These are phyloP conservation scores for Thripadectes ignobilis DNA, from an alignment of 2,797 vertebrate genomes.

Conservation along the genomic window DNA sequence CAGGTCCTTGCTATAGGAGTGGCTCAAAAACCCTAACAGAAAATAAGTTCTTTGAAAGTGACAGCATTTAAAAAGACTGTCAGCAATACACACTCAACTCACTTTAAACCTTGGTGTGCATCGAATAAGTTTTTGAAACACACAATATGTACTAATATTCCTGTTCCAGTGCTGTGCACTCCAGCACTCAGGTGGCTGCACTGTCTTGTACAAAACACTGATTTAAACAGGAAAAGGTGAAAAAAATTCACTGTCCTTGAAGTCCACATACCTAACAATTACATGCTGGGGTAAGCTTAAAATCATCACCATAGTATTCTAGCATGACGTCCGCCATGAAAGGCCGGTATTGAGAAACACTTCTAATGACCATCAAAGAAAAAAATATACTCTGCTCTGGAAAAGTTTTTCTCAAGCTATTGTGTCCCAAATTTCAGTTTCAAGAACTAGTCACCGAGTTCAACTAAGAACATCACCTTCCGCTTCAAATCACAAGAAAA, in stretches of 20 bases:
- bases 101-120: neutral
- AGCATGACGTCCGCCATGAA: neutral
- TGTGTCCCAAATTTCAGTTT: neutral
- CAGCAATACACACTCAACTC: neutral
- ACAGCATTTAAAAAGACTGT: neutral
- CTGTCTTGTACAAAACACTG: neutral
- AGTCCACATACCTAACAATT: neutral
- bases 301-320: neutral
- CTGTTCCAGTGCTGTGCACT: neutral
- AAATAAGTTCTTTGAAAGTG: neutral
- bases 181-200: neutral
- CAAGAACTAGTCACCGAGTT: neutral
- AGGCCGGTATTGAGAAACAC: neutral
- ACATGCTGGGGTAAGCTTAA: slow-evolving; percentile 11
- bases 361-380: neutral
- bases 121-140: neutral
- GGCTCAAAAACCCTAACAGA: neutral
- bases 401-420: neutral
- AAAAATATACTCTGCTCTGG: neutral
- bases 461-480: neutral
- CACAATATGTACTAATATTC: rapidly evolving
- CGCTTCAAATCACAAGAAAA: neutral
- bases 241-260: neutral
- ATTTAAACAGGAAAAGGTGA: neutral
- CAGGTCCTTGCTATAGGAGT: neutral